Conservation (phyloP, 2,797 vertebrate species). For the Mormyrus proboscirostris region DNA sequence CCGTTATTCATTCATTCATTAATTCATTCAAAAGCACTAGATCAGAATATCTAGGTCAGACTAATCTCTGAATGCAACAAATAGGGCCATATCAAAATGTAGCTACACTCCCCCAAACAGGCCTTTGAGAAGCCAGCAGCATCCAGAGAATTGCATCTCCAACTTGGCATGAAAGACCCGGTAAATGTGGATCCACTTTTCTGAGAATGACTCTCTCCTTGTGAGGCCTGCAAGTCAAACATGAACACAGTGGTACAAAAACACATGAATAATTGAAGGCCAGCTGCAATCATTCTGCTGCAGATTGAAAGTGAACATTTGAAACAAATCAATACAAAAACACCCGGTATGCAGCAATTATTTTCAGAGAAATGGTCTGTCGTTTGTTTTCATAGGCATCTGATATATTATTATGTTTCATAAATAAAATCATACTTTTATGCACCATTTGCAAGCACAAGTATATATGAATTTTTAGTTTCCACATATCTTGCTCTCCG, state of each 20-base stretch:
- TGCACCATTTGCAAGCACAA: neutral
- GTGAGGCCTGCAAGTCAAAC: neutral
- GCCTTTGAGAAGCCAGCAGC: neutral
- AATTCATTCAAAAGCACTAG: neutral
- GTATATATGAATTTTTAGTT: neutral
- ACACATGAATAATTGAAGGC: conserved; percentile 39
- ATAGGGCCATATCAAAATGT: neutral
- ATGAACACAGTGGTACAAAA: conserved; percentile 3
- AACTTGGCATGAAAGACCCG: conserved; percentile 23
- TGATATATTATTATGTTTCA: neutral
- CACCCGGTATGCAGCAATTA: neutral
- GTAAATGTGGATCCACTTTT: conserved; percentile 35
- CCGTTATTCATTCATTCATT: neutral
- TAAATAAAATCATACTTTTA: neutral
- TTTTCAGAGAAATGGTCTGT: neutral
- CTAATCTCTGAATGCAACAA: neutral
- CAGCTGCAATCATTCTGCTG: conserved; percentile 4
- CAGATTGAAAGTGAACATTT: conserved; percentile 14
- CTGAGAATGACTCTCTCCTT: conserved; percentile 7
- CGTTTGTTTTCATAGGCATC: neutral
- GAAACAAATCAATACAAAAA: conserved; percentile 15
- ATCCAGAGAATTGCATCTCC: conserved; percentile 25
- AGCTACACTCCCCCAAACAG: neutral
- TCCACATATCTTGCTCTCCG: neutral
- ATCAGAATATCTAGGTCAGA: neutral